Percentiles rank a stretch among this genome's conserved stretches.
These are phyloP conservation scores for Sebastes oblongus DNA, from an alignment of 2,797 vertebrate species.

Conservation along the genomic window DNA sequence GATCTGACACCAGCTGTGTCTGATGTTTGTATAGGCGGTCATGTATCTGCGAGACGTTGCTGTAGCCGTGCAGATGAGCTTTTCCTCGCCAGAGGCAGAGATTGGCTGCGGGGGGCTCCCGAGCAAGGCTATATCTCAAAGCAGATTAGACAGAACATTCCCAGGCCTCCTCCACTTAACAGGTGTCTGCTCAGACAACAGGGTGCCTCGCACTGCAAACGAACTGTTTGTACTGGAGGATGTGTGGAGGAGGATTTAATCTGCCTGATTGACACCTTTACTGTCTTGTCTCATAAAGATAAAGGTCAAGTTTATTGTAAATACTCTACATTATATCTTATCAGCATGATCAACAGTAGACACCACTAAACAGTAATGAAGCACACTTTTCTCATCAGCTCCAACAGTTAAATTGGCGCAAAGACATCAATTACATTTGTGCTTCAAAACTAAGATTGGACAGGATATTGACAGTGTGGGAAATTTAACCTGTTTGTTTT, in stretches of 20 bases:
- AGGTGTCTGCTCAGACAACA: slow-evolving; percentile 37
- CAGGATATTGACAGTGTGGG: neutral
- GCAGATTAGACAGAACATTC: slow-evolving; percentile 67
- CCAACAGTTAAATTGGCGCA: neutral
- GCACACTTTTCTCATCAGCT: neutral
- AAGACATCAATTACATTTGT: neutral
- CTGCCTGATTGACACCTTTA: slow-evolving; percentile 27
- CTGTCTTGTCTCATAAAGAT: slow-evolving; percentile 8
- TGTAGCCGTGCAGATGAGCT: slow-evolving; percentile 37
- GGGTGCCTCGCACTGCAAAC: slow-evolving; percentile 7
- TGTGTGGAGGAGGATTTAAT: neutral
- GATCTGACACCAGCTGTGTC: slow-evolving; percentile 42
- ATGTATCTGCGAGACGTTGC: slow-evolving; percentile 46
- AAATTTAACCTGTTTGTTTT: neutral
- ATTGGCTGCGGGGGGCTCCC: slow-evolving; percentile 31
- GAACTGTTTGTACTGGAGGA: neutral
- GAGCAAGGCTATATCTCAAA: slow-evolving; percentile 52
- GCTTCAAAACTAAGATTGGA: neutral
- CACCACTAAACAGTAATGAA: neutral
- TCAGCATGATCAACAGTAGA: neutral
- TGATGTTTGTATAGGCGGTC: slow-evolving; percentile 55
- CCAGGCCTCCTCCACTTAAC: slow-evolving; percentile 60
- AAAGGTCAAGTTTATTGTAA: slow-evolving; percentile 33
- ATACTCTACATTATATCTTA: neutral
- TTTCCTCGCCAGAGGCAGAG: slow-evolving; percentile 42